Evolutionary conservation across 2,797 vertebrate genomes (phyloP).

Genomic region (Phalloptychus januarius): DNA sequence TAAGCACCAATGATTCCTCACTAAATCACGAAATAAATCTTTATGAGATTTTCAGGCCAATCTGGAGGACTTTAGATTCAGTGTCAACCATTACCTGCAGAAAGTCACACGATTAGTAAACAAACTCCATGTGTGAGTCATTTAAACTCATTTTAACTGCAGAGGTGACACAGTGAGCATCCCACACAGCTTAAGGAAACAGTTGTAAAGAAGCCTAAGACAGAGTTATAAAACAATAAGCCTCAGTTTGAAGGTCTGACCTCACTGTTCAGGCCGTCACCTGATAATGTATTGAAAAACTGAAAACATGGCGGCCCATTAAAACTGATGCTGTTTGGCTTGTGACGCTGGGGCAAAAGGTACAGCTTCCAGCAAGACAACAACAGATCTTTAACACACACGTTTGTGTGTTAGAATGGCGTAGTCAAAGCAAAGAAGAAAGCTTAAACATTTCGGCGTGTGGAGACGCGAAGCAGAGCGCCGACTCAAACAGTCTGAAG

Average conservation of each 20-base stretch:
- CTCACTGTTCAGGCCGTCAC: not conserved
- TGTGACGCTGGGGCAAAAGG: not conserved
- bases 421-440: not conserved
- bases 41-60: not conserved
- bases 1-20: conserved; percentile 1
- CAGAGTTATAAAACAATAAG: not conserved
- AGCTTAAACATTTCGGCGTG: not conserved
- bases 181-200: not conserved
- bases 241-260: too few relatives aligned
- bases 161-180: not conserved
- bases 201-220: not conserved
- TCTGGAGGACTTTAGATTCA: not conserved
- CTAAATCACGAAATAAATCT: not conserved
- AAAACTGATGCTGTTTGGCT: not conserved
- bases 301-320: not conserved
- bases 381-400: not conserved
- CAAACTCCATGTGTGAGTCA: not conserved
- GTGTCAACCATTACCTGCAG: not conserved
- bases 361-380: not conserved
- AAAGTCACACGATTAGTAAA: not conserved
- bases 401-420: not conserved
- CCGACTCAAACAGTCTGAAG: not conserved
- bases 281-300: not conserved
- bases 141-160: not conserved
- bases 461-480: not conserved